phyloP scores from a whole-genome alignment of 1,140 invertebrate species.

The Dendrolimus punctatus region DNA sequence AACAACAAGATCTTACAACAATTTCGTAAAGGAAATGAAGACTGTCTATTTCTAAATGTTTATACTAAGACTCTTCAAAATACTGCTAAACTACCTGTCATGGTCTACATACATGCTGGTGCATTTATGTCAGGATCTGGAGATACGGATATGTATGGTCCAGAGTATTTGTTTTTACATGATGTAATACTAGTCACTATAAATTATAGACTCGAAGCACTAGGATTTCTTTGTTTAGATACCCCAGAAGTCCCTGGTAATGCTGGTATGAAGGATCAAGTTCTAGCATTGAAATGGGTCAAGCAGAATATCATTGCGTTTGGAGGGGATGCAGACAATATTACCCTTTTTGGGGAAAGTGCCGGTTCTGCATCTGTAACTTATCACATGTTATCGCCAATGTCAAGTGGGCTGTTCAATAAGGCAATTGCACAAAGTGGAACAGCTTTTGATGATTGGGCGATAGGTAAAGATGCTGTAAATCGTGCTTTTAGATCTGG shows the following conservation, averaged over 20 bases:
- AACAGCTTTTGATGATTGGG: slow-evolving; percentile 74
- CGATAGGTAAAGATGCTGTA: slow-evolving; percentile 32
- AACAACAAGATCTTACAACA: slow-evolving; percentile 25
- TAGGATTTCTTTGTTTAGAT: slow-evolving; percentile 77
- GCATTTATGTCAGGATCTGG: slow-evolving; percentile 74
- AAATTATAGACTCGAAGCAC: slow-evolving; percentile 77
- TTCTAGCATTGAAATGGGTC: slow-evolving; percentile 59
- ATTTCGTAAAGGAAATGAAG: slow-evolving; percentile 58
- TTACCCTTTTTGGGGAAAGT: slow-evolving; percentile 84
- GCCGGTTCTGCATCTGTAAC: slow-evolving; percentile 79
- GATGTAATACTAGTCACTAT: slow-evolving; percentile 79
- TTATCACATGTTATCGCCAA: slow-evolving; percentile 79
- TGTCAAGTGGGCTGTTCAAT: slow-evolving; percentile 74
- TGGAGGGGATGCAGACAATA: slow-evolving; percentile 80
- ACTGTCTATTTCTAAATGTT: slow-evolving; percentile 78
- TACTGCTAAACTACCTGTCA: slow-evolving; percentile 66
- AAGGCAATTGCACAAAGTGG: slow-evolving; percentile 76
- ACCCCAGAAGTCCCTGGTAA: slow-evolving; percentile 75
- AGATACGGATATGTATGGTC: slow-evolving; percentile 66
- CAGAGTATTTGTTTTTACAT: slow-evolving; percentile 77
- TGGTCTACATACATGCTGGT: slow-evolving; percentile 80
- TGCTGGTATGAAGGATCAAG: slow-evolving; percentile 79
- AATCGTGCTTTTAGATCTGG: slow-evolving; percentile 53
- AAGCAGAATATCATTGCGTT: slow-evolving; percentile 72
- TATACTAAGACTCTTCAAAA: slow-evolving; percentile 68